Evolutionary conservation across 2,797 vertebrate genomes (phyloP).

Genomic region (Acestrorhynchus altus): DNA sequence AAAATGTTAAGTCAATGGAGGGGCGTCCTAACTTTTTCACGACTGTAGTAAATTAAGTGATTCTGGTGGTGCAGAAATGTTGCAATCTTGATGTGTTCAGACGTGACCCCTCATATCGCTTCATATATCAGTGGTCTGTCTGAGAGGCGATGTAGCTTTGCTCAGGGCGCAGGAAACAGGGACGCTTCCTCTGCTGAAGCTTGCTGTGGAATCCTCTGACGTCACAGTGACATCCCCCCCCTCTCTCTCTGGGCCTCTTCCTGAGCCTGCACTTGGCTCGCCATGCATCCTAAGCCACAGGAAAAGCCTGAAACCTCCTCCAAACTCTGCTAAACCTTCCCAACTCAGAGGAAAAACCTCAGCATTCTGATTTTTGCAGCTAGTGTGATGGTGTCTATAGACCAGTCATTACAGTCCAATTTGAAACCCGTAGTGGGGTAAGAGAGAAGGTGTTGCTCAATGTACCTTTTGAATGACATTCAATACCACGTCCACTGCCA

Average conservation of each 20-base stretch:
- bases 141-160: background rate
- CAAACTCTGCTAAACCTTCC: background rate
- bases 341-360: background rate
- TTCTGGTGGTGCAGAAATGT: background rate
- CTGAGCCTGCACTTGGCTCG: slow-evolving; percentile 45
- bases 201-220: slow-evolving; percentile 39
- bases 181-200: slow-evolving; percentile 43
- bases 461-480: slow-evolving; percentile 21
- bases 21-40: too few relatives aligned
- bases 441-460: slow-evolving; percentile 2
- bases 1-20: too few relatives aligned
- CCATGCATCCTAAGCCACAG: slow-evolving; percentile 51
- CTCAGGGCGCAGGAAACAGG: slow-evolving; percentile 45
- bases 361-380: background rate
- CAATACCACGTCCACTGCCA: background rate
- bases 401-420: slow-evolving; percentile 12
- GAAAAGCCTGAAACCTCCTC: slow-evolving; percentile 40
- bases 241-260: slow-evolving; percentile 38
- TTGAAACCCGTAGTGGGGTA: slow-evolving; percentile 1
- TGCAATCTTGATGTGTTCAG: background rate
- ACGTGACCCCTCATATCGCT: background rate
- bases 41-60: too few relatives aligned
- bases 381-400: background rate
- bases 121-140: background rate
- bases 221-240: slow-evolving; percentile 54